Evolutionary conservation across 2,888 invertebrate species (phyloP).

Genomic region (Lepetodrilus schrolli): DNA sequence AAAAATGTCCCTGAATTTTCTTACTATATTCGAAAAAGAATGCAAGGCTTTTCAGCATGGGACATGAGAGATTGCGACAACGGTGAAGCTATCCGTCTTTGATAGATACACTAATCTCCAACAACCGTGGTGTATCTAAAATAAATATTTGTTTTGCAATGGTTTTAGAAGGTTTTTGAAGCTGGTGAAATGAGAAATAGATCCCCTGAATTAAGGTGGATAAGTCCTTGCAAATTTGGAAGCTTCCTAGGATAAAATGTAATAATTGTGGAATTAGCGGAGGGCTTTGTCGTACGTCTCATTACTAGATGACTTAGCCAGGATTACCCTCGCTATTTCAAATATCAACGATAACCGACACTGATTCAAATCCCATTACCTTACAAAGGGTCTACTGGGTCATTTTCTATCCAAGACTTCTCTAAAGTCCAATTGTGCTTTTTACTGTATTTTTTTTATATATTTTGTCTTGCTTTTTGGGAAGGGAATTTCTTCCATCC

Average conservation of each 20-base stretch:
- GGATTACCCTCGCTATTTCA: slow-evolving; percentile 38
- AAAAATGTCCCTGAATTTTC: not conserved
- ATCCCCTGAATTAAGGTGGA: slow-evolving; percentile 38
- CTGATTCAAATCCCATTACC: slow-evolving; percentile 38
- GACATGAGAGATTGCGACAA: slow-evolving; percentile 26
- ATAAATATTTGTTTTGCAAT: slow-evolving; percentile 40
- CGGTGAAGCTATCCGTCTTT: slow-evolving; percentile 9
- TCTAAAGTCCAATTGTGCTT: not conserved
- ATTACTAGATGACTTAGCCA: slow-evolving; percentile 40
- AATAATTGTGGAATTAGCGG: slow-evolving; percentile 40
- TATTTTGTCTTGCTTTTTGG: not conserved
- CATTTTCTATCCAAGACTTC: slow-evolving; percentile 11
- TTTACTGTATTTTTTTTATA: no score
- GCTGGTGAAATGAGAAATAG: slow-evolving; percentile 42
- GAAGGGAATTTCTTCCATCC: not conserved
- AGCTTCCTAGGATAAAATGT: slow-evolving; percentile 36
- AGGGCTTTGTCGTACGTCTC: slow-evolving; percentile 33
- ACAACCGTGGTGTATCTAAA: slow-evolving; percentile 30
- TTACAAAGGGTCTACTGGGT: slow-evolving; percentile 28
- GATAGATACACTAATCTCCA: slow-evolving; percentile 33
- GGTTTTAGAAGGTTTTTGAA: slow-evolving; percentile 37
- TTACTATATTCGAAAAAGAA: slow-evolving; percentile 23
- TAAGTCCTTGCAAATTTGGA: slow-evolving; percentile 37
- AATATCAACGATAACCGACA: slow-evolving; percentile 36
- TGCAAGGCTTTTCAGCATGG: slow-evolving; percentile 3